Evolutionary conservation across 2,888 invertebrate genomes (phyloP).

Genomic region (Dasysyrphus albostriatus): DNA sequence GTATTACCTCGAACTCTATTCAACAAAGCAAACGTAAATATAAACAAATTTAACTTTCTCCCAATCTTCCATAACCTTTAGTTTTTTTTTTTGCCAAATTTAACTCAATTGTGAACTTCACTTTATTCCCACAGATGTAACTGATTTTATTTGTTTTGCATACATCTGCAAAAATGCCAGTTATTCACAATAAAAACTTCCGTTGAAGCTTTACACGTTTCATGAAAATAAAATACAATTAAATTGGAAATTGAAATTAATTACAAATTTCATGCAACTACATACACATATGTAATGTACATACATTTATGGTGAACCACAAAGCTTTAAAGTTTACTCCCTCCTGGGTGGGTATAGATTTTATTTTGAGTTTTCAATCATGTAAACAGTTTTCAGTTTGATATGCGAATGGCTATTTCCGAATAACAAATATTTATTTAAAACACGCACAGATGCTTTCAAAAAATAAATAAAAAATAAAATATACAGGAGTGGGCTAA

Average conservation of each 20-base stretch:
- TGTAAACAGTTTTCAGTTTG: constrained; percentile 26
- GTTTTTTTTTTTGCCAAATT: background rate
- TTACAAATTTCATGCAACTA: background rate
- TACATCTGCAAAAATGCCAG: constrained; percentile 10
- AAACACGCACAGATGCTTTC: constrained; percentile 26
- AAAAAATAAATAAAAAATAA: background rate
- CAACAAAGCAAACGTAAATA: background rate
- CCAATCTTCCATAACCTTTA: constrained; percentile 2
- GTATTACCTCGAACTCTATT: background rate
- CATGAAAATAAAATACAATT: background rate
- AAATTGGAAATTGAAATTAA: constrained; percentile 2
- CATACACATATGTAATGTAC: background rate
- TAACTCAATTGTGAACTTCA: constrained; percentile 28
- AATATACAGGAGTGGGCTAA: background rate
- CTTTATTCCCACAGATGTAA: constrained; percentile 22
- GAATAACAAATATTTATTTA: constrained; percentile 52
- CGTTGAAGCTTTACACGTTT: background rate
- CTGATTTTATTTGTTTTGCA: background rate
- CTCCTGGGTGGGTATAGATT: background rate
- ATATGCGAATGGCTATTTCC: constrained; percentile 39
- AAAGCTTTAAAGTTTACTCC: background rate
- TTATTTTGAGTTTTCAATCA: constrained; percentile 23
- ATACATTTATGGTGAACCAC: background rate
- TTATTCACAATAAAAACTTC: constrained; percentile 9
- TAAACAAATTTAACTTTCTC: constrained; percentile 7